These are phyloP conservation scores for Phylloscopus trochiloides DNA, from an alignment of 2,113 vertebrate genomes.

Conservation along the genomic window DNA sequence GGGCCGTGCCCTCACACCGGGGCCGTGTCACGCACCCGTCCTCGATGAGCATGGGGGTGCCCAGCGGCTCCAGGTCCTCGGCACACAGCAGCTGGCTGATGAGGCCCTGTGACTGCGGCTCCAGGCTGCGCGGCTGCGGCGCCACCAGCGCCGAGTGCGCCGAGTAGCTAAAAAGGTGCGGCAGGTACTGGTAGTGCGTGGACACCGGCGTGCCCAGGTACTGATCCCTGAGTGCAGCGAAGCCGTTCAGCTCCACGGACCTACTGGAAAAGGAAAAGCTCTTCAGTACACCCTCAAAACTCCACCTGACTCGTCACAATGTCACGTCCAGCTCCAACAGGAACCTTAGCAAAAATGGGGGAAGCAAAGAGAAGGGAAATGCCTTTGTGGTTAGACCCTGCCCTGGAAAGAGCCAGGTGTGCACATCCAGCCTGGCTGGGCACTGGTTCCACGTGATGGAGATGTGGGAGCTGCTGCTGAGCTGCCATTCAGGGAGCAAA, in stretches of 20 bases:
- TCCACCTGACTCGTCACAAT: rapidly evolving
- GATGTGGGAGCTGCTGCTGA: not conserved
- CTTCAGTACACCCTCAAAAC: not conserved
- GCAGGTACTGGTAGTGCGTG: conserved; percentile 92
- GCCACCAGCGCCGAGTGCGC: conserved; percentile 88
- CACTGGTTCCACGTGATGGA: rapidly evolving
- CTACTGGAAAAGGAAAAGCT: conserved; percentile 76
- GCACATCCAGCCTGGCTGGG: rapidly evolving
- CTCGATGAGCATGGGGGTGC: conserved; percentile 95
- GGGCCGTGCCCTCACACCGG: rapidly evolving
- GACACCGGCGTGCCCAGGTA: conserved; percentile 91
- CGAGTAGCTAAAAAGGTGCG: conserved; percentile 92
- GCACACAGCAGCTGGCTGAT: conserved; percentile 93
- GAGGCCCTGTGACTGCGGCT: conserved; percentile 91
- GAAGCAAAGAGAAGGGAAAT: not conserved
- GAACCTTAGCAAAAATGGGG: rapidly evolving
- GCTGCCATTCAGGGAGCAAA: not conserved
- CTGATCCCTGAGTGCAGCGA: conserved; percentile 91
- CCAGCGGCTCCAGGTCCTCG: conserved; percentile 88
- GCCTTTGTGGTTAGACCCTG: not conserved
- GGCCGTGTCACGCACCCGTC: conserved; percentile 85
- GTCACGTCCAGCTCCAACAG: not conserved
- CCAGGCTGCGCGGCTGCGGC: conserved; percentile 85
- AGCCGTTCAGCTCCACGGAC: conserved; percentile 93
- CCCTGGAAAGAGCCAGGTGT: rapidly evolving